Conservation (phyloP, 2,797 vertebrate genomes). For the Salarias fasciatus region DNA sequence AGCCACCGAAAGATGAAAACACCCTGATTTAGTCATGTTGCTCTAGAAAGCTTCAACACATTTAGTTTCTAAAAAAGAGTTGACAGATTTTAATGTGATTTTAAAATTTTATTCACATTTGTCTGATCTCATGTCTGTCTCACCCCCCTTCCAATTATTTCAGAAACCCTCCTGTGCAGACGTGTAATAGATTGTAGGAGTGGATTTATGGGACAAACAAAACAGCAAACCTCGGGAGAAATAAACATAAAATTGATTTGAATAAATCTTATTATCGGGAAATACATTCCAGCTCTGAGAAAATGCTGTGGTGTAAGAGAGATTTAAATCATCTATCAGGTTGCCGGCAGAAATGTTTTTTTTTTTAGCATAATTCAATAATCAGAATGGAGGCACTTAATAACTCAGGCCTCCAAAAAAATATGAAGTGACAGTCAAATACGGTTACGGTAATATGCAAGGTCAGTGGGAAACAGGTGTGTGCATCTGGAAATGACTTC, state of each 20-base stretch:
- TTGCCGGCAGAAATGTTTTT: constrained; percentile 51
- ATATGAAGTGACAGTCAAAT: constrained; percentile 52
- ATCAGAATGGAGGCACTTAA: constrained; percentile 57
- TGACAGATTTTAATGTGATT: no score
- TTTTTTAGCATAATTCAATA: constrained; percentile 63
- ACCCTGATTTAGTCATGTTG: no score
- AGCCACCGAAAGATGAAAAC: no score
- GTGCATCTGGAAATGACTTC: no score
- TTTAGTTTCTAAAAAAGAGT: no score
- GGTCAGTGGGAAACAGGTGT: no score
- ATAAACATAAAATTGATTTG: constrained; percentile 69
- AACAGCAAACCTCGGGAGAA: constrained; percentile 61
- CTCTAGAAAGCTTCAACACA: no score
- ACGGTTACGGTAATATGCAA: constrained; percentile 34
- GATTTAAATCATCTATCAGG: constrained; percentile 60
- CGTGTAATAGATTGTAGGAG: constrained; percentile 42
- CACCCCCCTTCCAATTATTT: no score
- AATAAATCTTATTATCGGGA: constrained; percentile 65
- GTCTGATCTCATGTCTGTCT: no score
- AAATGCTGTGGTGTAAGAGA: constrained; percentile 36
- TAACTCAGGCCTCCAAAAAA: constrained; percentile 35
- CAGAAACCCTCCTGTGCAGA: constrained; percentile 21
- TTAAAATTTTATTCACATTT: neutral
- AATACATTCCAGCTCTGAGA: constrained; percentile 36
- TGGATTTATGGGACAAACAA: constrained; percentile 66